These are phyloP conservation scores for Idaea straminata DNA, from an alignment of 2,888 invertebrate genomes.

Conservation along the genomic window DNA sequence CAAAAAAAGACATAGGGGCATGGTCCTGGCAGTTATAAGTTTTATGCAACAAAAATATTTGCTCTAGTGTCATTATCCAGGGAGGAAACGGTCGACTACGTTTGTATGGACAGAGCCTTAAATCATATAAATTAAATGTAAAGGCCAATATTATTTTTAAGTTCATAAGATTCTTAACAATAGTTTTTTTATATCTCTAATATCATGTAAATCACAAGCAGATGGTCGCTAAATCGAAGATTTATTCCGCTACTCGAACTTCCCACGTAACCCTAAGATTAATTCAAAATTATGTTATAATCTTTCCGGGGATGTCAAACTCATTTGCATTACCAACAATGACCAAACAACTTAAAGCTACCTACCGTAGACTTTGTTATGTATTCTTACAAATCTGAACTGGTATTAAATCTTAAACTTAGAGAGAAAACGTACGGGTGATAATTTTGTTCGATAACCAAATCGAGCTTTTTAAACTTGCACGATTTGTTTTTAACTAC, in stretches of 20 bases:
- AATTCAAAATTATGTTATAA: not conserved
- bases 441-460: not conserved
- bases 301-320: not conserved
- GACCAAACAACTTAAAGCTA: not conserved
- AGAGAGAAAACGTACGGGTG: not conserved
- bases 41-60: no score
- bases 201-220: not conserved
- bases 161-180: no score
- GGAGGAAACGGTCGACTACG: no score
- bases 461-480: not conserved
- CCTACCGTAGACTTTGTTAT: not conserved
- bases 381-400: not conserved
- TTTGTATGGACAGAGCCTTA: no score
- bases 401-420: not conserved
- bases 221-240: not conserved
- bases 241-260: not conserved
- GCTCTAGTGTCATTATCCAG: no score
- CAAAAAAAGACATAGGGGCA: no score
- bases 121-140: no score
- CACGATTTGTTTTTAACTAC: not conserved
- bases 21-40: no score
- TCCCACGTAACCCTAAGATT: not conserved
- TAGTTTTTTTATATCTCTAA: not conserved
- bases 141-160: no score
- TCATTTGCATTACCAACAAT: not conserved